Evolutionary conservation across 2,113 vertebrate species (phyloP), one percentile per base, ranked within the genome.

Genomic region (Labrus mixtus): DNA sequence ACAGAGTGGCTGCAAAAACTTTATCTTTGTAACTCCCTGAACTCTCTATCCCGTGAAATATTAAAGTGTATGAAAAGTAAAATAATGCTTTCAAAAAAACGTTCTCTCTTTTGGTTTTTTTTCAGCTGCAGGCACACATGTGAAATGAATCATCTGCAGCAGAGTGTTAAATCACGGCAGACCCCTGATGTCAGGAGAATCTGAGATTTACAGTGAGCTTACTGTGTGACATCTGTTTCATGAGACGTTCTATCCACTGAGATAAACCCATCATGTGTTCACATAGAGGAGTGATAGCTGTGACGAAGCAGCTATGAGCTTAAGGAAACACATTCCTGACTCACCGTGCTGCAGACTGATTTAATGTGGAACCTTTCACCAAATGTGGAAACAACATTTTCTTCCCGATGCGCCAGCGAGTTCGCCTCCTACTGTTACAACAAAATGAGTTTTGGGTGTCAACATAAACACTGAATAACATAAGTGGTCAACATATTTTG

Each of bases 271-370:
- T 43, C 62, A 33, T 51, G 64, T 69, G 64, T 50, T 50, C 73
- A 54, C 61, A 48, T 0, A 41, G 81, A 37, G 41, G 77, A 10
- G 33, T 5, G 82, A 85, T 79, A 59, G 23, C 74, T 45, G 48
- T 76, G 89, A 80, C 78, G 1, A 79, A 87, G 51, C 78, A 84
- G 80, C 63, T 73, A 58, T 53, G 73, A 62, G 54, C 68, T 59
- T 45, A 61, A 3, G 68, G 54, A 68, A 79, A 76, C 68, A 81
- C 69, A 78, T 67, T 67, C 73, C 58, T 53, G 5, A 15, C 3
- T 37, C 33, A 15, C 19, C 46, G 33, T 23, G 46, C 58, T 23
- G 0, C 29, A 8, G 50, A 19, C 69, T 33, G 51, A 80, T 60
- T 66, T 36, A 54, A 74, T 36, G 33, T 68, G 46, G 23, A 73